These are phyloP conservation scores for Leucoraja ocellata DNA, from an alignment of 2,797 vertebrate species.

Conservation along the genomic window DNA sequence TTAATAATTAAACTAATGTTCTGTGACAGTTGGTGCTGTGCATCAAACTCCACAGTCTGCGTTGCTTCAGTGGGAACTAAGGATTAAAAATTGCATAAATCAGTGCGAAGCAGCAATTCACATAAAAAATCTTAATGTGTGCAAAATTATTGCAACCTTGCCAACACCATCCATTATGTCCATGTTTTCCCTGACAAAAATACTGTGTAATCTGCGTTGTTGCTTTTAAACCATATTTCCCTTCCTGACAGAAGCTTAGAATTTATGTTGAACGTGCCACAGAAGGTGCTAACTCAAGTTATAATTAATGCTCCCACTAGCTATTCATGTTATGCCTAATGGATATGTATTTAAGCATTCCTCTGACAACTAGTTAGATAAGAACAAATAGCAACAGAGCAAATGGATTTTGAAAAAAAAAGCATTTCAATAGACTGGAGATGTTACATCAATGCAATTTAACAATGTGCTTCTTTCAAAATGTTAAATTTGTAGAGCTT, in stretches of 20 bases:
- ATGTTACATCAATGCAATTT: neutral
- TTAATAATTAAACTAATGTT: constrained; percentile 19
- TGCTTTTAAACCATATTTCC: neutral
- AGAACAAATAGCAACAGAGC: neutral
- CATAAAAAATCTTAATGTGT: neutral
- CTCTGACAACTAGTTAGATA: neutral
- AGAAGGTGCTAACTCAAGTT: neutral
- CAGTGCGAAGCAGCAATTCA: neutral
- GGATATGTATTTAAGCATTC: neutral
- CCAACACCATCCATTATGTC: neutral
- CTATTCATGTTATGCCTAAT: neutral
- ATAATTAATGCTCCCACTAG: neutral
- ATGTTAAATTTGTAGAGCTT: neutral
- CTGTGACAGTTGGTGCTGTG: constrained; percentile 1
- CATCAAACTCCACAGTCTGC: neutral
- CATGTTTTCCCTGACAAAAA: neutral
- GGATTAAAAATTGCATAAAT: neutral
- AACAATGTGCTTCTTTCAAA: neutral
- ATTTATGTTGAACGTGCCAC: too few species aligned
- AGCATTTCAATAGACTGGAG: neutral
- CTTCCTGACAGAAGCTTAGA: neutral
- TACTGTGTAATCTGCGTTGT: neutral
- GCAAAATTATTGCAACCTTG: constrained; percentile 1
- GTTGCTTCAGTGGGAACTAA: neutral
- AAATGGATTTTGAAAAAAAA: neutral